Percentiles rank a stretch among this genome's conserved stretches.
Evolutionary conservation across 2,888 invertebrate species (phyloP).

Genomic region (Leucophenga maculata): DNA sequence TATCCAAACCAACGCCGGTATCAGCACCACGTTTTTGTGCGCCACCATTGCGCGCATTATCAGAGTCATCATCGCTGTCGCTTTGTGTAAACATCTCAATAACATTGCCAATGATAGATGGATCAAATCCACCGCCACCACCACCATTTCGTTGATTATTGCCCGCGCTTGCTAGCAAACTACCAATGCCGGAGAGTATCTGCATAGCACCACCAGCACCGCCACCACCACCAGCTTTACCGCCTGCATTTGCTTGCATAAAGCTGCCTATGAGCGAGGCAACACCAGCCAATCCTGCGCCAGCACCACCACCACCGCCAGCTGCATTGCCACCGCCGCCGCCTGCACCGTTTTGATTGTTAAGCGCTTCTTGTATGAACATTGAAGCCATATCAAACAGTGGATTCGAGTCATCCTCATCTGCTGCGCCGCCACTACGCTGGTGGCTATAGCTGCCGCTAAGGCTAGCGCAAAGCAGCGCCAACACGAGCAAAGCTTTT

Average conservation of each 20-base stretch:
- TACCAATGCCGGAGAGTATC: conserved; percentile 70
- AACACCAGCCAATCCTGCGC: conserved; percentile 73
- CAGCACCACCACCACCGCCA: conserved; percentile 73
- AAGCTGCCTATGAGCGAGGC: conserved; percentile 79
- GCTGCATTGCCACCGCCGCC: conserved; percentile 70
- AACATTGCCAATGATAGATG: conserved; percentile 75
- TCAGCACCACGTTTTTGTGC: conserved; percentile 55
- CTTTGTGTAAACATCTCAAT: conserved; percentile 74
- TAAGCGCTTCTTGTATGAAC: conserved; percentile 77
- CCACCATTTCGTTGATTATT: conserved; percentile 63
- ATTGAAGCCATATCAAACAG: conserved; percentile 81
- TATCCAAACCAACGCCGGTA: conserved; percentile 74
- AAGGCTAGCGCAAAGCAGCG: conserved; percentile 63
- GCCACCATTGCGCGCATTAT: conserved; percentile 43
- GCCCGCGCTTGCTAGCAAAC: conserved; percentile 65
- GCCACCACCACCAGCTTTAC: conserved; percentile 50
- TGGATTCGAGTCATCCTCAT: conserved; percentile 76
- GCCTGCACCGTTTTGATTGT: conserved; percentile 67
- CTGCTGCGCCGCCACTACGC: conserved; percentile 68
- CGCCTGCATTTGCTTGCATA: conserved; percentile 78
- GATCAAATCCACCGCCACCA: conserved; percentile 75
- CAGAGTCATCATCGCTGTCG: conserved; percentile 50
- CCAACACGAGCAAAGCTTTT: conserved; percentile 59
- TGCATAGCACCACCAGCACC: conserved; percentile 68
- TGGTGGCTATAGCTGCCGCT: conserved; percentile 62